A percentile compares a stretch with the other conserved stretches of the same genome.
Evolutionary conservation across 2,113 vertebrate species (phyloP).

Genomic region (Felis catus): DNA sequence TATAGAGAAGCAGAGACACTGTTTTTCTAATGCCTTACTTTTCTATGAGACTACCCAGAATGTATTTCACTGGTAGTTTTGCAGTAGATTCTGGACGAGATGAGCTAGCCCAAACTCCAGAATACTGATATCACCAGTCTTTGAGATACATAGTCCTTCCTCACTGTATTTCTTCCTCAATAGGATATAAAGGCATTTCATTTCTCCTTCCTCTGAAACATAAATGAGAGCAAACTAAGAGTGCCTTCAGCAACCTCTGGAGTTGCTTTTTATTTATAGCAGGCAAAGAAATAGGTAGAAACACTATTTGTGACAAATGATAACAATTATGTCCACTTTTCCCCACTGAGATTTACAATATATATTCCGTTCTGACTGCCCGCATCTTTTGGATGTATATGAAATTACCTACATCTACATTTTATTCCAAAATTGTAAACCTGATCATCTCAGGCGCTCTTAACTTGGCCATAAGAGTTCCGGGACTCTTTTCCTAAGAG

Average conservation of each 20-base stretch:
- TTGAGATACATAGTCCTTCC: not conserved
- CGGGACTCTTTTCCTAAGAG: not conserved
- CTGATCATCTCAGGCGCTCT: not conserved
- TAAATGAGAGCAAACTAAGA: not conserved
- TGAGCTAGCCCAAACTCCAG: not conserved
- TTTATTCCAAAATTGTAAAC: not conserved
- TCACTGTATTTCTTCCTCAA: constrained; percentile 24
- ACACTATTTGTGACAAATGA: constrained; percentile 55
- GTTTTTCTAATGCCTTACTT: not conserved
- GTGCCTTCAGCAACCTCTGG: constrained; percentile 28
- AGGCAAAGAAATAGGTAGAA: constrained; percentile 20
- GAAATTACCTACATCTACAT: constrained; percentile 14
- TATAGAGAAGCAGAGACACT: accelerated
- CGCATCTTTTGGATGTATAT: not conserved
- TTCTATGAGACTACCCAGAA: not conserved
- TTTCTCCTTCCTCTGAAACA: constrained; percentile 43
- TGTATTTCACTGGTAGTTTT: not conserved
- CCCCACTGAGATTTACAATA: constrained; percentile 14
- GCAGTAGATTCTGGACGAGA: not conserved
- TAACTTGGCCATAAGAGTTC: not conserved
- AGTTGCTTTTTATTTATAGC: constrained; percentile 58
- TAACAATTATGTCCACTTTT: constrained; percentile 57
- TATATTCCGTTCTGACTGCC: not conserved
- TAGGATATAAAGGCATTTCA: constrained; percentile 7
- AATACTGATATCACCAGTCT: not conserved